These are phyloP conservation scores for Achlya flavicornis DNA, from an alignment of 2,888 invertebrate species.

Conservation along the genomic window DNA sequence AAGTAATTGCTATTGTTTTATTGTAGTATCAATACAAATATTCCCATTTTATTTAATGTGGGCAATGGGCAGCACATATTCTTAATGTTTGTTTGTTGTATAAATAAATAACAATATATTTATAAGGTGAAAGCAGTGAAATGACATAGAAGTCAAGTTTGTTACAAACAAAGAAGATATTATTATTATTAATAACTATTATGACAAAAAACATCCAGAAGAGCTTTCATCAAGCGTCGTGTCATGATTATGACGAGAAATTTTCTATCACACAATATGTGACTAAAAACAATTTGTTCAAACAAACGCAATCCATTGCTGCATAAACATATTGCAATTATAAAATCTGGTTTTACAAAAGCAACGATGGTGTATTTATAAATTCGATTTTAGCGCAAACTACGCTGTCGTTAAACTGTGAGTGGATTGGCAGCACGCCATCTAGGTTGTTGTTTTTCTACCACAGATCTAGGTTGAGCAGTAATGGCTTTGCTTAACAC, in stretches of 20 bases:
- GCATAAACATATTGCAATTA: background rate
- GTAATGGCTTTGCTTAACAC: background rate
- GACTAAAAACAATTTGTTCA: background rate
- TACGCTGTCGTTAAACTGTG: background rate
- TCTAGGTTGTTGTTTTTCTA: slow-evolving; percentile 5
- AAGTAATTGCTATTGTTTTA: too few relatives aligned
- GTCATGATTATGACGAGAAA: background rate
- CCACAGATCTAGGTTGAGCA: slow-evolving; percentile 4
- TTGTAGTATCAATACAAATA: too few relatives aligned
- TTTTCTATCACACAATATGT: background rate
- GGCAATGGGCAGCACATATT: too few relatives aligned
- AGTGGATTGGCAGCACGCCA: slow-evolving; percentile 1
- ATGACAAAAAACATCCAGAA: background rate
- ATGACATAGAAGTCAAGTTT: background rate
- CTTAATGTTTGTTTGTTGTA: too few relatives aligned
- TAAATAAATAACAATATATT: too few relatives aligned
- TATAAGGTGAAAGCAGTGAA: too few relatives aligned
- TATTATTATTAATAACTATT: background rate
- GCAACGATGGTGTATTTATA: slow-evolving; percentile 7
- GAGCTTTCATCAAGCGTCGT: background rate
- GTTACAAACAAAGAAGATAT: background rate
- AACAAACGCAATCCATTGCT: background rate
- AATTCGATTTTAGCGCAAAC: slow-evolving; percentile 1
- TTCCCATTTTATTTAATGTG: too few relatives aligned
- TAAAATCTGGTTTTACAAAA: background rate